phyloP scores from a whole-genome alignment of 2,888 invertebrate genomes.

The Cantharis rustica region DNA sequence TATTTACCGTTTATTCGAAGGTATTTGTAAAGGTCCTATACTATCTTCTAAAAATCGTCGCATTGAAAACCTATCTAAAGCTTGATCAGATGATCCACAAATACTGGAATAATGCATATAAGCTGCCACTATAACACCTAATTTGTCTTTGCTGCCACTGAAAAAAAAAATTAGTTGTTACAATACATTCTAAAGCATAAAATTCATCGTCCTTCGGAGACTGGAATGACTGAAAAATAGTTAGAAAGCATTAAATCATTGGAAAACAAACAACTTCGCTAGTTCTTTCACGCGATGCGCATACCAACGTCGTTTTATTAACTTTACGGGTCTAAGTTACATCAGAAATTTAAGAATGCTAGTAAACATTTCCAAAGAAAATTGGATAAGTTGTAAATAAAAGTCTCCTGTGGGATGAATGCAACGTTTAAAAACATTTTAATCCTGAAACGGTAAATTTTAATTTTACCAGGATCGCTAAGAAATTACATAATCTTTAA shows the following conservation, averaged over 20 bases:
- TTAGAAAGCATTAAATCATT: neutral
- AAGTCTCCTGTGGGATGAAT: neutral
- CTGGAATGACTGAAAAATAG: neutral
- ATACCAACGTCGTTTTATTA: neutral
- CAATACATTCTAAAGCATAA: too few relatives aligned
- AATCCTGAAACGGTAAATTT: too few relatives aligned
- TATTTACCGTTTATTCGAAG: conserved; percentile 73
- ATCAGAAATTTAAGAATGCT: neutral
- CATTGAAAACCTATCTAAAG: conserved; percentile 92
- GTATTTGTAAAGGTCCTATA: conserved; percentile 70
- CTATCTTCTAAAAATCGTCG: conserved; percentile 85
- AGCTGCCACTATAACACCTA: conserved; percentile 87
- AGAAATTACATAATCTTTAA: too few relatives aligned
- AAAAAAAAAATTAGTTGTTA: conserved; percentile 31
- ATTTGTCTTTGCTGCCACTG: conserved; percentile 83
- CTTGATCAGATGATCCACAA: conserved; percentile 82
- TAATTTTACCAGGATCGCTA: too few relatives aligned
- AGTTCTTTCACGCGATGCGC: neutral
- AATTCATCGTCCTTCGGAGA: neutral
- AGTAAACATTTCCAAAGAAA: neutral
- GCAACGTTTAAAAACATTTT: too few relatives aligned
- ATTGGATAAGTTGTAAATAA: neutral
- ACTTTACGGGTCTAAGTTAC: neutral
- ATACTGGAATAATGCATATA: conserved; percentile 95
- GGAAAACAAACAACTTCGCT: neutral